phyloP scores from a whole-genome alignment of 2,797 vertebrate species.

The Tokudaia tokunoshimensis region DNA sequence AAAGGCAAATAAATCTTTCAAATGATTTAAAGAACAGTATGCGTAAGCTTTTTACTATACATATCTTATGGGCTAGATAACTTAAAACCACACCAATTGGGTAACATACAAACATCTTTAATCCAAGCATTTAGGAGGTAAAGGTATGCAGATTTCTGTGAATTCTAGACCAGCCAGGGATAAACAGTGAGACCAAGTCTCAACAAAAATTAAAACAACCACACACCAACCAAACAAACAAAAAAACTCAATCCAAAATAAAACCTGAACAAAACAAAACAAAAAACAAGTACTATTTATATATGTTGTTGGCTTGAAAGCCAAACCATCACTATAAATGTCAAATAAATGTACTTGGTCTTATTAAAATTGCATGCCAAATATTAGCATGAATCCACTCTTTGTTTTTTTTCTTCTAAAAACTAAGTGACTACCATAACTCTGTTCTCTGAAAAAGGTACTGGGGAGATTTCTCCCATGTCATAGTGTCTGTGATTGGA shows the following conservation, averaged over 20 bases:
- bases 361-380: conserved; percentile 24
- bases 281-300: not conserved
- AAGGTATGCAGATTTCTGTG: not conserved
- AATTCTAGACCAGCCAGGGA: not conserved
- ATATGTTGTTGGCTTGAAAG: conserved; percentile 39
- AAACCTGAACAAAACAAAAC: not conserved
- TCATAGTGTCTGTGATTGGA: not conserved
- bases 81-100: not conserved
- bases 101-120: not conserved
- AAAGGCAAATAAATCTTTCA: conserved; percentile 16
- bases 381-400: not conserved
- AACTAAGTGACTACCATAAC: not conserved
- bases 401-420: not conserved
- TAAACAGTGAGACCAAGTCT: not conserved
- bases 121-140: not conserved
- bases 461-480: not conserved
- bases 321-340: not conserved
- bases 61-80: not conserved
- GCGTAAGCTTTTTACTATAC: not conserved
- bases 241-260: not conserved
- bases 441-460: not conserved
- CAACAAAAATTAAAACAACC: not conserved
- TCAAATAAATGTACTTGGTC: not conserved
- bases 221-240: not conserved
- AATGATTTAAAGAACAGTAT: not conserved